These are phyloP conservation scores for Larimichthys crocea DNA, from an alignment of 2,113 vertebrate genomes.

Conservation along the genomic window DNA sequence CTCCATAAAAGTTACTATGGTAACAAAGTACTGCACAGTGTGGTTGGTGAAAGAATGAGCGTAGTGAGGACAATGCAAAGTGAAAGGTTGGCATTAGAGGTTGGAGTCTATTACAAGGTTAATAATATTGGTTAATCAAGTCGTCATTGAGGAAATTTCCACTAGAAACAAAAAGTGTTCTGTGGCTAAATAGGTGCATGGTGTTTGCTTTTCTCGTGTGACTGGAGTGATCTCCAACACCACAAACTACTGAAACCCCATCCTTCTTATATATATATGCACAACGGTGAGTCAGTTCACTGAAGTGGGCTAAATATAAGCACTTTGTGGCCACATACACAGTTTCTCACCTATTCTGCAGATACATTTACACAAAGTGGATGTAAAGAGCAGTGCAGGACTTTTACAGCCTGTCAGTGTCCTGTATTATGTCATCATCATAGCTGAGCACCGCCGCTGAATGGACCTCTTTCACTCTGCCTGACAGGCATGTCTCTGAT, in stretches of 20 bases:
- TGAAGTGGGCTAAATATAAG: conserved; percentile 44
- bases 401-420: conserved; percentile 41
- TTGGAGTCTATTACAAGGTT: conserved; percentile 20
- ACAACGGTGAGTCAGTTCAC: conserved; percentile 38
- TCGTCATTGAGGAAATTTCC: background rate
- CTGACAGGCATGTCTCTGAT: conserved; percentile 48
- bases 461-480: conserved; percentile 59
- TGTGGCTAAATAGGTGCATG: background rate
- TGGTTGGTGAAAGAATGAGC: conserved; percentile 32
- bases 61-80: conserved; percentile 12
- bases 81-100: conserved; percentile 38
- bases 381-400: conserved; percentile 12
- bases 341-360: conserved; percentile 10
- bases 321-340: conserved; percentile 12
- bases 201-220: background rate
- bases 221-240: conserved; percentile 9
- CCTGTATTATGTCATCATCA: conserved; percentile 56
- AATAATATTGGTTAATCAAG: background rate
- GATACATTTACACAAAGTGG: conserved; percentile 26
- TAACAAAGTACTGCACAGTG: conserved; percentile 60
- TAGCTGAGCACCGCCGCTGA: conserved; percentile 22
- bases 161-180: conserved; percentile 6
- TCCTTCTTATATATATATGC: conserved; percentile 23
- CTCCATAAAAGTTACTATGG: conserved; percentile 78
- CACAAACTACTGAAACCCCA: conserved; percentile 26